Evolutionary conservation across 2,888 invertebrate genomes (phyloP).

Genomic region (Blastobasis adustella): DNA sequence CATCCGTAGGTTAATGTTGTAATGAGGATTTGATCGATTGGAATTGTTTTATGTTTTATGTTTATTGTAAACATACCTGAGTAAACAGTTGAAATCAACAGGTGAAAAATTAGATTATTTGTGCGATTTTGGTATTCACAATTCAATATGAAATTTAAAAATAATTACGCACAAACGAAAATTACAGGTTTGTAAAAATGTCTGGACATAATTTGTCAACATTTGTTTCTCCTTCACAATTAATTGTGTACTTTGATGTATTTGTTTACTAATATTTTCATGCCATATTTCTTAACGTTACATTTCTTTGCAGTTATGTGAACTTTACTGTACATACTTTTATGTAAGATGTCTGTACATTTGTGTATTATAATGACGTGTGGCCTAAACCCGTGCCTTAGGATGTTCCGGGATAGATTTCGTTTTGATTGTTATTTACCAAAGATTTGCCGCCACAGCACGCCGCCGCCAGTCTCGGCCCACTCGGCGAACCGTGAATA

Average conservation of each 20-base stretch:
- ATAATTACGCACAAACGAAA: background rate
- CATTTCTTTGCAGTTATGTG: too few relatives aligned
- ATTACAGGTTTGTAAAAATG: too few relatives aligned
- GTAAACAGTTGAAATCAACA: too few relatives aligned
- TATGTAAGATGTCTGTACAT: conserved; percentile 8
- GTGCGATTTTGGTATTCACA: background rate
- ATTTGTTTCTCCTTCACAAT: too few relatives aligned
- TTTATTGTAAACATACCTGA: background rate
- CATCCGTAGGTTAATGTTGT: background rate
- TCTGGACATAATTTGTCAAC: too few relatives aligned
- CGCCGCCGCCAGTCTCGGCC: conserved; percentile 29
- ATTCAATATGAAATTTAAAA: background rate
- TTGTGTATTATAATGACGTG: conserved; percentile 13
- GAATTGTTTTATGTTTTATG: background rate
- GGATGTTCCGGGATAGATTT: conserved; percentile 7
- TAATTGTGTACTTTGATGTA: too few relatives aligned
- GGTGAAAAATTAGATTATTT: background rate
- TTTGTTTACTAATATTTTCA: too few relatives aligned
- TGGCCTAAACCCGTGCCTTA: conserved; percentile 26
- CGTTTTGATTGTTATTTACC: conserved; percentile 21
- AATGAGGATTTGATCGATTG: background rate
- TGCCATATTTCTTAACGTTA: too few relatives aligned
- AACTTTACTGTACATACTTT: too few relatives aligned
- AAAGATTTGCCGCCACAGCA: conserved; percentile 25
- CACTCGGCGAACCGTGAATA: conserved; percentile 45